Conservation (phyloP, 1,140 invertebrate genomes). For the Vanessa atalanta region DNA sequence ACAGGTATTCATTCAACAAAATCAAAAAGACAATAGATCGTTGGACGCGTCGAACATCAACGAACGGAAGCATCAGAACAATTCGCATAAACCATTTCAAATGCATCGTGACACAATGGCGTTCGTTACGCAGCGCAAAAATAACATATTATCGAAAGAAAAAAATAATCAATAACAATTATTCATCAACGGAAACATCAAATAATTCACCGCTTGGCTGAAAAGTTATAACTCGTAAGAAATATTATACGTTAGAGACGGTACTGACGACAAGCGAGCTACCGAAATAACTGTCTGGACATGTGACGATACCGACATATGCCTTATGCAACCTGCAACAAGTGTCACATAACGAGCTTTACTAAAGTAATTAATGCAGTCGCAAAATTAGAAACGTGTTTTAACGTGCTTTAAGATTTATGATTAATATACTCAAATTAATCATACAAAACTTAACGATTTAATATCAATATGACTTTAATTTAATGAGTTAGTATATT, state of each 20-base stretch:
- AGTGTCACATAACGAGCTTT: constrained; percentile 10
- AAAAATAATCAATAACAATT: not conserved
- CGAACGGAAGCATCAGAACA: not conserved
- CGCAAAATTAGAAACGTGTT: not conserved
- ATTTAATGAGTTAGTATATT: not conserved
- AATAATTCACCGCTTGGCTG: not conserved
- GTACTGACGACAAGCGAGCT: constrained; percentile 4
- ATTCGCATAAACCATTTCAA: constrained; percentile 6
- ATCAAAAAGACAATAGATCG: constrained; percentile 19
- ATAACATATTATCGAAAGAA: not conserved
- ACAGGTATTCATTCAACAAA: constrained; percentile 1
- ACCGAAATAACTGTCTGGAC: constrained; percentile 29
- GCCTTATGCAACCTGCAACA: constrained; percentile 30
- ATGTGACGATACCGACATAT: constrained; percentile 5
- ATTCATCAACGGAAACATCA: not conserved
- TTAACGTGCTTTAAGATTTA: not conserved
- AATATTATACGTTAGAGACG: constrained; percentile 1
- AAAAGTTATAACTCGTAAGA: constrained; percentile 10
- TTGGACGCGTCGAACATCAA: constrained; percentile 4
- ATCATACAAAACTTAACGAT: not conserved
- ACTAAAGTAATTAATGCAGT: constrained; percentile 10
- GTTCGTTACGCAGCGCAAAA: not conserved
- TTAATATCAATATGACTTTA: not conserved
- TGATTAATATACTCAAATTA: not conserved
- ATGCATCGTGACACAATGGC: not conserved